Base-by-base conservation (phyloP, 2,797 vertebrate species). In the Rhinogobio ventralis region DNA sequence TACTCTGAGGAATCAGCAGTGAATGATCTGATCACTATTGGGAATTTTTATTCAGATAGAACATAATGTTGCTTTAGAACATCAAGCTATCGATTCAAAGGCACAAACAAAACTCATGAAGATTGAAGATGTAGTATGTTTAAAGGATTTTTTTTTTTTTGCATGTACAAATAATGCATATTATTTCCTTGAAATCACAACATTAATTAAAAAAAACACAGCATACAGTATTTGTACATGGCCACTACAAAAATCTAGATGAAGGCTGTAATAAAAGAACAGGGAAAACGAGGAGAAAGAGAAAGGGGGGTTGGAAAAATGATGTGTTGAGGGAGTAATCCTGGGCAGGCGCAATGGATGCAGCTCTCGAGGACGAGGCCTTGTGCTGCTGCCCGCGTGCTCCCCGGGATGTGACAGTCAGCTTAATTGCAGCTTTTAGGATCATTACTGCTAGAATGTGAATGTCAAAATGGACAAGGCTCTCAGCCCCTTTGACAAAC, bases 401-500 rank as follows among this genome's bases (percentile, higher is more conserved):
- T 95, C 91, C 93, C 90, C 86, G 88, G 94, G 93, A 94, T 91
- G 90, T 91, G 91, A 94, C 93, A 94, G 94, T 94, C 91, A 93
- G 89, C 89, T 94, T 95, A 94, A 95, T 95, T 95, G 93, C 95
- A 94, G 94, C 94, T 95, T 94, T 95, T 94, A 95, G 94, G 94
- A 95, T 95, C 93, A 95, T 95, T 95, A 94, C 93, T 93, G 91
- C 90, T 95, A 93, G 91, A 94, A 94, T 94, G 93, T 94, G 92
- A 95, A 95, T 94, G 94, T 95, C 92, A 95, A 92, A 94, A 94
- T 91, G 94, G 93, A 95, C 92, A 92, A 92, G 93, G 85, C 90
- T 94, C 92, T 91, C 91, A 92, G 94, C 88, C 92, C 87, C 93
- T 94, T 92, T 94, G 94, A 93, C 91, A 94, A 94, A 93, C 92